These are phyloP conservation scores for Seira musarum DNA, from an alignment of 2,888 invertebrate genomes.

Conservation along the genomic window DNA sequence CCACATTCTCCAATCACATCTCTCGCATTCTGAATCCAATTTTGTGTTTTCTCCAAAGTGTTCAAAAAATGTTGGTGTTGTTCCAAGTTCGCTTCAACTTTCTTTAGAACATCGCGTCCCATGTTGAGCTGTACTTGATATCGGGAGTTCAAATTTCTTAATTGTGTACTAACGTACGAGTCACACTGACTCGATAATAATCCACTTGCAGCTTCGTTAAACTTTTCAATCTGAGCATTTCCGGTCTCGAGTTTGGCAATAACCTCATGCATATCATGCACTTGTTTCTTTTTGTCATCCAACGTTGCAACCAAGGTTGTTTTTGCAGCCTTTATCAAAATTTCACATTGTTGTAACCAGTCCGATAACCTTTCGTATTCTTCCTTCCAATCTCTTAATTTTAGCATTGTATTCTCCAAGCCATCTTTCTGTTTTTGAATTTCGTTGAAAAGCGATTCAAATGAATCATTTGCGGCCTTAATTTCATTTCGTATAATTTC, in stretches of 20 bases:
- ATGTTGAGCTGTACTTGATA: constrained; percentile 91
- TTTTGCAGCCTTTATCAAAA: constrained; percentile 91
- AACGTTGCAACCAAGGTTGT: constrained; percentile 85
- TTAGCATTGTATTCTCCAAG: constrained; percentile 84
- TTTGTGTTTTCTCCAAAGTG: constrained; percentile 82
- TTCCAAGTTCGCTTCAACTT: constrained; percentile 89
- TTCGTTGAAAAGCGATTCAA: constrained; percentile 88
- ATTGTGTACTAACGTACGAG: constrained; percentile 88
- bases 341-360: constrained; percentile 94
- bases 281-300: constrained; percentile 88
- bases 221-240: constrained; percentile 85
- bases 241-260: constrained; percentile 83
- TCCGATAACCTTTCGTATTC: constrained; percentile 93
- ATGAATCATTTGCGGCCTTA: constrained; percentile 86
- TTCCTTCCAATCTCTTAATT: constrained; percentile 93
- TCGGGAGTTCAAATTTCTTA: constrained; percentile 88
- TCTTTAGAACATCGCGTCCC: constrained; percentile 90
- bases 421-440: constrained; percentile 88
- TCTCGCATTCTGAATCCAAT: constrained; percentile 91
- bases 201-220: constrained; percentile 83
- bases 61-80: constrained; percentile 87
- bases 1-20: constrained; percentile 85
- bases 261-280: constrained; percentile 81
- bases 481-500: constrained; percentile 88
- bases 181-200: constrained; percentile 88